Evolutionary conservation across 2,113 vertebrate species (phyloP).

Genomic region (Notiomystis cincta): DNA sequence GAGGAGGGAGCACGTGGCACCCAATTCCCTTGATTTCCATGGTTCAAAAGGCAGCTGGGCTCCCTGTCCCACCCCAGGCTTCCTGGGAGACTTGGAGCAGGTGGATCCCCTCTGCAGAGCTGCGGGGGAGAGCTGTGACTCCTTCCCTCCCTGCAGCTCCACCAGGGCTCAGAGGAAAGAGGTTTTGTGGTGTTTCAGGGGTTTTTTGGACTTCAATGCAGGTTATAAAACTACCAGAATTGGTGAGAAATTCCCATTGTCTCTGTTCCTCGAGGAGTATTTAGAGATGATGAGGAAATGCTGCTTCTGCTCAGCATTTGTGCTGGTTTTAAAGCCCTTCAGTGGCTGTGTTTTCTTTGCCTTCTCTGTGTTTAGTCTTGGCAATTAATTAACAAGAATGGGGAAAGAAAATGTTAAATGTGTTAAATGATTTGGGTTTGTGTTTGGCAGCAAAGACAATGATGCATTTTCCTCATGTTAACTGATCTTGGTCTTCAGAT

Average conservation of each 20-base stretch:
- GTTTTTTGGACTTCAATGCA: neutral
- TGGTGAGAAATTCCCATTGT: neutral
- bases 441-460: neutral
- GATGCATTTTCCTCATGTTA: neutral
- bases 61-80: neutral
- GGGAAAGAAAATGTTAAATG: neutral
- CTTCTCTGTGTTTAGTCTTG: neutral
- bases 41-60: neutral
- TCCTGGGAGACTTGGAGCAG: neutral
- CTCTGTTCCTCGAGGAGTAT: neutral
- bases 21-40: fast-evolving
- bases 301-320: neutral
- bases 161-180: fast-evolving
- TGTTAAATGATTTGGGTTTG: neutral
- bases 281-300: neutral
- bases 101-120: neutral
- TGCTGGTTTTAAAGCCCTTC: neutral
- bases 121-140: neutral
- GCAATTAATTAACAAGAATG: neutral
- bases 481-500: neutral
- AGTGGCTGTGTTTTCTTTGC: neutral
- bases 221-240: no score
- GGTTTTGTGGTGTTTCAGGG: neutral
- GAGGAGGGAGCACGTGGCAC: neutral
- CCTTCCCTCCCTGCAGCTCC: neutral